These are phyloP conservation scores for Oryzias sinensis DNA, from an alignment of 2,797 vertebrate genomes.

Conservation along the genomic window DNA sequence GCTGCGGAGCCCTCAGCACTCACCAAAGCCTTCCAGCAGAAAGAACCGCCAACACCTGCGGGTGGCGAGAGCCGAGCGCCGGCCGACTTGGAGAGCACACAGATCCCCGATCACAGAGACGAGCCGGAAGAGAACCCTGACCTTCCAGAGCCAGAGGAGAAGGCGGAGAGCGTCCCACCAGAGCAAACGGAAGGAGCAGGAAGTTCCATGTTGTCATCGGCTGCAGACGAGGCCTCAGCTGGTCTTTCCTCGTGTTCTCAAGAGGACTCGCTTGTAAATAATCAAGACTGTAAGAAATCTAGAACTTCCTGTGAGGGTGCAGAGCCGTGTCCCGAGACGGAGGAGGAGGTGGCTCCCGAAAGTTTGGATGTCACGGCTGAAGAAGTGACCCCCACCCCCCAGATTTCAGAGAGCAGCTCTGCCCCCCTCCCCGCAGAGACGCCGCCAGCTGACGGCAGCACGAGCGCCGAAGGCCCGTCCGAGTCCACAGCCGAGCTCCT, in stretches of 20 bases:
- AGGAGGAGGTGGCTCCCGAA: conserved; percentile 30
- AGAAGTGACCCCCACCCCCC: conserved; percentile 37
- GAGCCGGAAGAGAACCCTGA: conserved; percentile 33
- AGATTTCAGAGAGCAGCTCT: conserved; percentile 37
- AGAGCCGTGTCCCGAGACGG: conserved; percentile 30
- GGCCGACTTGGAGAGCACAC: conserved; percentile 13
- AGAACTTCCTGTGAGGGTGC: conserved; percentile 42
- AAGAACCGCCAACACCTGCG: conserved; percentile 34
- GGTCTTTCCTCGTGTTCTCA: conserved; percentile 27
- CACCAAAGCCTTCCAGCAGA: conserved; percentile 40
- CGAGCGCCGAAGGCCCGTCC: conserved; percentile 13
- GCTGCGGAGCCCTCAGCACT: conserved; percentile 39
- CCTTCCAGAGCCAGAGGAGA: conserved; percentile 46
- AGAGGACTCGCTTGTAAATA: conserved; percentile 51
- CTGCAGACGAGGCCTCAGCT: conserved; percentile 48
- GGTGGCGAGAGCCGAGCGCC: conserved; percentile 42
- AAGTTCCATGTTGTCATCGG: conserved; percentile 51
- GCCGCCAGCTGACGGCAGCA: conserved; percentile 23
- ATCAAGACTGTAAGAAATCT: conserved; percentile 51
- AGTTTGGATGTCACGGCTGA: conserved; percentile 58
- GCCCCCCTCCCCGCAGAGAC: conserved; percentile 15
- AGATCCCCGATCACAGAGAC: conserved; percentile 64
- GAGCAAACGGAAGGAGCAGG: conserved; percentile 45
- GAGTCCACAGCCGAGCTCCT: conserved; percentile 50
- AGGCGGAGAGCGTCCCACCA: conserved; percentile 21